These are phyloP conservation scores for Aptenodytes forsteri DNA, from an alignment of 2,113 vertebrate genomes.

Conservation along the genomic window DNA sequence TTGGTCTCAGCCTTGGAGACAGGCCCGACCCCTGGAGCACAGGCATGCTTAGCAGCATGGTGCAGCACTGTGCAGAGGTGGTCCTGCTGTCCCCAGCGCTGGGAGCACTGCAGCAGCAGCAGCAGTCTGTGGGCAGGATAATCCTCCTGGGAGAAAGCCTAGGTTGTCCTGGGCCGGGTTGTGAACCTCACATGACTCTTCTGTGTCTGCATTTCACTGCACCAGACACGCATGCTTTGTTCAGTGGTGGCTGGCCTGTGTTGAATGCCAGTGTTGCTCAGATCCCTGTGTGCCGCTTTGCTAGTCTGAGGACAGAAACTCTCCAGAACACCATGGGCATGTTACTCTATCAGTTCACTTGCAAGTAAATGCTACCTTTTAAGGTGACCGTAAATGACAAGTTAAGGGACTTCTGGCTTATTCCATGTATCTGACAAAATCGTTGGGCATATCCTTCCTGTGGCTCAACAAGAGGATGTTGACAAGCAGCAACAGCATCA, in stretches of 20 bases:
- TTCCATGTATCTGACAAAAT: background rate
- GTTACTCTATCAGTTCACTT: background rate
- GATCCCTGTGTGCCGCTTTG: fast-evolving
- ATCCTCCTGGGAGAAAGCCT: background rate
- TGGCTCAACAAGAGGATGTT: background rate
- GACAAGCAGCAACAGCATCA: background rate
- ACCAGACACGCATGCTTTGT: fast-evolving
- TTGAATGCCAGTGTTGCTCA: fast-evolving
- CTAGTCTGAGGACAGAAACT: background rate
- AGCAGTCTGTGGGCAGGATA: background rate
- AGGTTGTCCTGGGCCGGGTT: fast-evolving
- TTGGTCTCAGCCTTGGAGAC: background rate
- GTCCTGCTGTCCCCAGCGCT: fast-evolving
- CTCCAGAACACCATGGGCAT: fast-evolving
- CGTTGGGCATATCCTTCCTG: background rate
- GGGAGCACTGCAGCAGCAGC: background rate
- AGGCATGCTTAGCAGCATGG: fast-evolving
- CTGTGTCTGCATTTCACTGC: fast-evolving
- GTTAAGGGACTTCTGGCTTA: background rate
- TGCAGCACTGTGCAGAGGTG: background rate
- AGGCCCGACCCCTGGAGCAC: fast-evolving
- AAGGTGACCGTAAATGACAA: background rate
- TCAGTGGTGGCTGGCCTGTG: fast-evolving
- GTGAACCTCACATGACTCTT: fast-evolving
- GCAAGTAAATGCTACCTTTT: background rate